Evolutionary conservation across 1,140 invertebrate genomes (phyloP), one percentile per base, ranked within the genome.

Genomic region (Polyergus mexicanus): DNA sequence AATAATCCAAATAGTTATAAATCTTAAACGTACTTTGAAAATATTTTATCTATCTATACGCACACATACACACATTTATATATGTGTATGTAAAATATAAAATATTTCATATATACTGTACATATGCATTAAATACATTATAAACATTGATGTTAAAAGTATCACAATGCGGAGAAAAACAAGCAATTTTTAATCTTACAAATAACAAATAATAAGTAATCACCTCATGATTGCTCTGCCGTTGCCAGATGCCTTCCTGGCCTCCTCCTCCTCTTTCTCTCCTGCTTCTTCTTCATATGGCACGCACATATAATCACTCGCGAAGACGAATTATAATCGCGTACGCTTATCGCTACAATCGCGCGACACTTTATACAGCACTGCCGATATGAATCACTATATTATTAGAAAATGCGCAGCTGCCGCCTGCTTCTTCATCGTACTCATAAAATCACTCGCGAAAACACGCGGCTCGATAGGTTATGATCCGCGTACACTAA

Each of bases 401-500:
- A 16, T 51, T 51, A 19, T 51, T 51, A 47, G 6, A 22, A 7
- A 71, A 72, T 10, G 28, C 19, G 32, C 10, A 32, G 32, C 32
- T 0, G 11, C 13, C 10, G n/a, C 5, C 66, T 19, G 10, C 51
- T 32, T 19, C 19, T 11, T 72, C 28, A 32, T 35, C 13, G 25
- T 0, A 54, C 4, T 44, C 10, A 32, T 28, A 72, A 6, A 10
- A 6, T 35, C 32, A 56, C 5, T 72, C 51, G 69, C 51, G 51
- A 56, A 72, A 72, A 56, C 32, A 11, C 51, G 11, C 51, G 11
- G 10, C 54, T 71, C 2, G 10, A 11, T 44, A 44, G 51, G 32
- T 72, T 72, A 72, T 3, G 2, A n/a, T 72, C 32, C 32, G n/a
- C 28, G 68, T 47, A 19, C 28, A 47, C 25, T 72, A 72, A 54